These are phyloP conservation scores for Brenthis ino DNA, from an alignment of 2,888 invertebrate genomes.

Conservation along the genomic window DNA sequence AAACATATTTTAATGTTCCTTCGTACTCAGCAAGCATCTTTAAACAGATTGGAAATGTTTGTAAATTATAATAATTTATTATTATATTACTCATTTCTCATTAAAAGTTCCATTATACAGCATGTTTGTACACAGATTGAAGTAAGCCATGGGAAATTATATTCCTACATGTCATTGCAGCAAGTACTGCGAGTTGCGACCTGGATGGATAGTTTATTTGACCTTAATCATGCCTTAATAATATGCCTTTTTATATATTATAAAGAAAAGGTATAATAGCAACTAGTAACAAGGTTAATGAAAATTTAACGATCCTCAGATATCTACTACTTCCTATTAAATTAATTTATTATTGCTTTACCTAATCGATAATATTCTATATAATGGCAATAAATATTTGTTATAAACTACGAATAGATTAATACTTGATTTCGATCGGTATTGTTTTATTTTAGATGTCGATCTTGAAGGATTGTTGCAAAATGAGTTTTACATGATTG, in stretches of 20 bases:
- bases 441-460: conserved; percentile 32
- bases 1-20: no score
- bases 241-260: not conserved
- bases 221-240: conserved; percentile 11
- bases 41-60: no score
- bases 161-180: conserved; percentile 9
- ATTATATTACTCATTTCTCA: conserved; percentile 1
- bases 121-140: conserved; percentile 3
- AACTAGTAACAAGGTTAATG: conserved; percentile 10
- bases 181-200: conserved; percentile 11
- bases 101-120: not conserved
- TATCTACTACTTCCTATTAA: not conserved
- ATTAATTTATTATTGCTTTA: conserved; percentile 1
- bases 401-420: conserved; percentile 18
- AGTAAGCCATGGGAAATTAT: conserved; percentile 11
- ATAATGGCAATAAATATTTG: conserved; percentile 7
- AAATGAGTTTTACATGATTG: conserved; percentile 22
- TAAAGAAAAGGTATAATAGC: conserved; percentile 14
- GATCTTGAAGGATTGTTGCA: conserved; percentile 7
- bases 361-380: not conserved
- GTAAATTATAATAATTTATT: not conserved
- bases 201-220: conserved; percentile 10
- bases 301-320: not conserved
- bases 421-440: conserved; percentile 29
- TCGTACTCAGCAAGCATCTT: no score